Conservation (phyloP, 2,113 vertebrate species). For the Saiga tatarica region DNA sequence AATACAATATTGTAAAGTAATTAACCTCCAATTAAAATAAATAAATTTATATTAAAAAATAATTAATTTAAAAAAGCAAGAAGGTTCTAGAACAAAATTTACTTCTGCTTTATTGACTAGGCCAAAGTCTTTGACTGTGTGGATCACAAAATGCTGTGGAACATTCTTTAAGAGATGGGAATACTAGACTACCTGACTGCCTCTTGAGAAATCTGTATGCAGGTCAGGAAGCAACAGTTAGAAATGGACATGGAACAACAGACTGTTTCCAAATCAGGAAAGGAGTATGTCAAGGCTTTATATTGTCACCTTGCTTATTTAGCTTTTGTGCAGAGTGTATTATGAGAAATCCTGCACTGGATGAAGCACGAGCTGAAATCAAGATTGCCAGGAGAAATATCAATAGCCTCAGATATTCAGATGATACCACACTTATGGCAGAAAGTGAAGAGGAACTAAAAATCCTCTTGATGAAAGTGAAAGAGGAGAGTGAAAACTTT, state of each 20-base stretch:
- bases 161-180: neutral
- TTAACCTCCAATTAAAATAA: no score
- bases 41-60: no score
- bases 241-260: neutral
- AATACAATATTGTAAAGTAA: no score
- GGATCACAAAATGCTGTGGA: neutral
- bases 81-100: neutral
- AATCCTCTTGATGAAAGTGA: neutral
- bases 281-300: no score
- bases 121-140: neutral
- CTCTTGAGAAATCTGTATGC: neutral
- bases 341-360: neutral
- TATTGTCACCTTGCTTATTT: neutral
- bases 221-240: neutral
- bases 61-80: no score
- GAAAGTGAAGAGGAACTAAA: neutral
- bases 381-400: neutral
- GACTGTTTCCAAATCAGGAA: neutral
- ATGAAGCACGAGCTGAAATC: neutral
- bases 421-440: neutral
- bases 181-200: neutral
- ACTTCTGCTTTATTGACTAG: neutral
- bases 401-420: neutral
- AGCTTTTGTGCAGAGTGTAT: neutral
- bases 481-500: neutral